Percentiles rank a stretch among this genome's conserved stretches.
These are phyloP conservation scores for Balearica regulorum DNA, from an alignment of 2,797 vertebrate genomes.

Conservation along the genomic window DNA sequence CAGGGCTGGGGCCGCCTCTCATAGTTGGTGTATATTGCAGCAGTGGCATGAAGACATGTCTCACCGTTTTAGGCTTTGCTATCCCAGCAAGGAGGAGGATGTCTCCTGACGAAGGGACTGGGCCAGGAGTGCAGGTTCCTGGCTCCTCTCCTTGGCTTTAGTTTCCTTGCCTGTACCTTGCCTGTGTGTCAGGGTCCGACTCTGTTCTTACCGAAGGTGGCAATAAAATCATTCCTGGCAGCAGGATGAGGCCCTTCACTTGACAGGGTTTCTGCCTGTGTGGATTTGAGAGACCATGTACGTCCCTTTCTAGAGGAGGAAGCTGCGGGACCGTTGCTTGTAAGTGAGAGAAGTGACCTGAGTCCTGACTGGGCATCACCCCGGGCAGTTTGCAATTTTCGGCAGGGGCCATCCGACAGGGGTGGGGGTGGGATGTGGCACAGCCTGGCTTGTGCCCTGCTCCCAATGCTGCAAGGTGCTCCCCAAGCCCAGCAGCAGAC, in stretches of 20 bases:
- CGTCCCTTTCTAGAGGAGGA: background rate
- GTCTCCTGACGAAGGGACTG: background rate
- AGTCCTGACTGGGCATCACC: too few relatives aligned
- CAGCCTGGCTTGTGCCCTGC: background rate
- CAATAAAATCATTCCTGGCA: background rate
- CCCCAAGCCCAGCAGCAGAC: background rate
- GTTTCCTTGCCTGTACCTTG: background rate
- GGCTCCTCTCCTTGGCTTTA: background rate
- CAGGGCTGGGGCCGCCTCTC: background rate
- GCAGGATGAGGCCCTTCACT: background rate
- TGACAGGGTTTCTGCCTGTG: background rate
- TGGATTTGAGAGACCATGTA: background rate
- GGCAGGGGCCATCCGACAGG: too few relatives aligned
- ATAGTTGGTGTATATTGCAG: fast-evolving
- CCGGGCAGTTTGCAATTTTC: background rate
- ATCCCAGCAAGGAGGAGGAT: background rate
- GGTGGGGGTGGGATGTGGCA: background rate
- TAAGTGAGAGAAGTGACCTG: background rate
- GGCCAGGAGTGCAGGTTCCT: background rate
- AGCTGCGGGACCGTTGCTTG: background rate
- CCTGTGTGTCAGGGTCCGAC: background rate
- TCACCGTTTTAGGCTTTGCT: background rate
- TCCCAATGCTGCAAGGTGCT: background rate
- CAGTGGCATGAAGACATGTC: background rate
- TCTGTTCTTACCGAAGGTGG: background rate